Conservation (phyloP, 2,113 vertebrate genomes). For the Gopherus evgoodei region DNA sequence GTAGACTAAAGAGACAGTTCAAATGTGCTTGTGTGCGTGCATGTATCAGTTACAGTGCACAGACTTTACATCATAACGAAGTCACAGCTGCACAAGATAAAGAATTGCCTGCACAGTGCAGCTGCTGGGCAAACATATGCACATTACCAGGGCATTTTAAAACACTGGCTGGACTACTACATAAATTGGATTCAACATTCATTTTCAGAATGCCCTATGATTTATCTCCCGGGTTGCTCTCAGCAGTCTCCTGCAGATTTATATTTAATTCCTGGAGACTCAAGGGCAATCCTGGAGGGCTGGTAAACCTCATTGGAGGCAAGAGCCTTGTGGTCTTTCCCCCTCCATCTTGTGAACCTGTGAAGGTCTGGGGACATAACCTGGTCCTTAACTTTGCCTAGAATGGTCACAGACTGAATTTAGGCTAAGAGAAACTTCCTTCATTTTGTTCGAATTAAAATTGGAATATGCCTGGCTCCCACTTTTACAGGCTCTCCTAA, state of each 20-base stretch:
- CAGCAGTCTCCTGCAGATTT: no score
- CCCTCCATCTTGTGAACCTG: not conserved
- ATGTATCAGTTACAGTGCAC: not conserved
- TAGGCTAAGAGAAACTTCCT: accelerated
- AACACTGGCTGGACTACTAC: no score
- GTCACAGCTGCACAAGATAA: no score
- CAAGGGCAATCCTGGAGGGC: no score
- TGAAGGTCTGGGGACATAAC: accelerated
- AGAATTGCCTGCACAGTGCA: no score
- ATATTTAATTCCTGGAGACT: no score
- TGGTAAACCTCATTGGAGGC: not conserved
- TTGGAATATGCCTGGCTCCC: not conserved
- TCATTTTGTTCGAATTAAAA: not conserved
- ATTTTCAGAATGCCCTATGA: no score
- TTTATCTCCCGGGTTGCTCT: no score
- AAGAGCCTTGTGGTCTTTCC: not conserved
- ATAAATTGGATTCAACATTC: no score
- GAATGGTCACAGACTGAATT: not conserved
- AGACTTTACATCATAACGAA: not conserved
- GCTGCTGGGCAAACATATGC: no score
- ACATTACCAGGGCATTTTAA: no score
- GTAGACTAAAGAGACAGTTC: not conserved
- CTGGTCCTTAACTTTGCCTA: not conserved
- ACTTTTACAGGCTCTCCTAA: not conserved
- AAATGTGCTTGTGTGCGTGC: no score